A percentile compares a stretch with the other conserved stretches of the same genome.
phyloP scores from a whole-genome alignment of 1,140 invertebrate genomes.

The Drosophila oshimai region DNA sequence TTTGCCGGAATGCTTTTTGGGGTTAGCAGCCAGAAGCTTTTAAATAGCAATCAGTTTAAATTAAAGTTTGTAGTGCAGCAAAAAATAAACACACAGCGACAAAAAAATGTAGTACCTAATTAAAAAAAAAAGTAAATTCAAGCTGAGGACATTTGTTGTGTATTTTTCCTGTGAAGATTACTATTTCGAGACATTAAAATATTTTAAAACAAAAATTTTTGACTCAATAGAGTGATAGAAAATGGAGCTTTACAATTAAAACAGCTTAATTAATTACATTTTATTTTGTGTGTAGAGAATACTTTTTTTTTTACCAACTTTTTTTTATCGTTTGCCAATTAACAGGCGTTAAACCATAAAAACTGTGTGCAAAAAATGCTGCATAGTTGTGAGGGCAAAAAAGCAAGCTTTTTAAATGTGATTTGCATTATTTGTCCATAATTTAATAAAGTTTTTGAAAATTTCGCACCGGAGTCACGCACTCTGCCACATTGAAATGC shows the following conservation, averaged over 20 bases:
- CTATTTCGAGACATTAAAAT: too few species aligned
- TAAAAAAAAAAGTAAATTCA: neutral
- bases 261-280: too few species aligned
- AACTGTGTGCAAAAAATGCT: slow-evolving; percentile 15
- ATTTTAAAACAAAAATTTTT: too few species aligned
- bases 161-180: too few species aligned
- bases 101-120: neutral
- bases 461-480: slow-evolving; percentile 42
- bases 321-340: slow-evolving; percentile 8
- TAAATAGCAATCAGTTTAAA: slow-evolving; percentile 34
- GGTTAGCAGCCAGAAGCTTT: slow-evolving; percentile 11
- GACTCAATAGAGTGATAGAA: too few species aligned
- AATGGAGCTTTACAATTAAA: too few species aligned
- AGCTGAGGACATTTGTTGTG: too few species aligned
- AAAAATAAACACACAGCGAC: neutral
- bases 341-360: neutral
- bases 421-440: slow-evolving; percentile 62
- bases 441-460: slow-evolving; percentile 65
- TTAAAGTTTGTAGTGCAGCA: slow-evolving; percentile 1
- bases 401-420: slow-evolving; percentile 23
- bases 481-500: slow-evolving; percentile 53
- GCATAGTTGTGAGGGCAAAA: slow-evolving; percentile 34
- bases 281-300: neutral
- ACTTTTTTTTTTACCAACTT: neutral
- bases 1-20: slow-evolving; percentile 46